Conservation (phyloP, 1,140 invertebrate species). For the Orius insidiosus region DNA sequence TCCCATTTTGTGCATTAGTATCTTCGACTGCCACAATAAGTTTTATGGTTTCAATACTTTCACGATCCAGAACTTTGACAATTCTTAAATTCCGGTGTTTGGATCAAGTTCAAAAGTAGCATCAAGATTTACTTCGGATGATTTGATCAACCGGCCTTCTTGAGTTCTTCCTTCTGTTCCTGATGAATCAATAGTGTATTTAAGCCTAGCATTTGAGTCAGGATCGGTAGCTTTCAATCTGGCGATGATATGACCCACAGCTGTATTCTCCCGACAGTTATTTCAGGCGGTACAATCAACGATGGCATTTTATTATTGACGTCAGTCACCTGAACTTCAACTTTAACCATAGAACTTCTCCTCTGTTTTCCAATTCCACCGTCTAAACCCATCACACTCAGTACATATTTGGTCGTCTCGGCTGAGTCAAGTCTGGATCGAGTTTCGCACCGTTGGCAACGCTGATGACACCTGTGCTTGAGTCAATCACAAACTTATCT, state of each 20-base stretch:
- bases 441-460: constrained; percentile 70
- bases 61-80: constrained; percentile 45
- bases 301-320: constrained; percentile 80
- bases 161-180: constrained; percentile 62
- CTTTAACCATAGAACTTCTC: constrained; percentile 44
- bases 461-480: constrained; percentile 63
- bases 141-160: constrained; percentile 49
- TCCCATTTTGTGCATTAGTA: constrained; percentile 53
- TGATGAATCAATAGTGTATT: constrained; percentile 51
- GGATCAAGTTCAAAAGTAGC: constrained; percentile 55
- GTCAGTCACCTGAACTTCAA: constrained; percentile 73
- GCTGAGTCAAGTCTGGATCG: constrained; percentile 72
- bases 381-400: constrained; percentile 55
- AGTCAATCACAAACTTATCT: constrained; percentile 83
- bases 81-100: constrained; percentile 37
- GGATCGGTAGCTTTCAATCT: constrained; percentile 56
- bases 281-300: constrained; percentile 45
- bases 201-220: constrained; percentile 55
- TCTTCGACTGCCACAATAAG: constrained; percentile 67
- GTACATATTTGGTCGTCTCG: constrained; percentile 41
- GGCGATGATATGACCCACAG: constrained; percentile 50
- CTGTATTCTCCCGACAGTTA: constrained; percentile 59
- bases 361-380: constrained; percentile 69
- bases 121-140: constrained; percentile 51
- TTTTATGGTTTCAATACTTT: constrained; percentile 62